These are phyloP conservation scores for Globia sparganii DNA, from an alignment of 2,888 invertebrate genomes.

Conservation along the genomic window DNA sequence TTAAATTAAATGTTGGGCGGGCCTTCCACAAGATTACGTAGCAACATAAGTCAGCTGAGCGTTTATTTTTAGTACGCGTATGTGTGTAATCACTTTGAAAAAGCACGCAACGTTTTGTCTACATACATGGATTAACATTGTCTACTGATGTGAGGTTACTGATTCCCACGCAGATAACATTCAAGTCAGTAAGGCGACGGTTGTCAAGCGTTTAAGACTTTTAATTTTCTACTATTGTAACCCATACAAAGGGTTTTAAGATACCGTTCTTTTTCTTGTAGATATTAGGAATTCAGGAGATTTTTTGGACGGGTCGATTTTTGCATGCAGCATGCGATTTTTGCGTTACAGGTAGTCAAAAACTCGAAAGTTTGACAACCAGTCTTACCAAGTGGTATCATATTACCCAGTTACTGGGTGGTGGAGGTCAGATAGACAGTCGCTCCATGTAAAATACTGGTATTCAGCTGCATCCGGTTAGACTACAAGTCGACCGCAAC, in stretches of 20 bases:
- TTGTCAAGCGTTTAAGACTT: constrained; percentile 35
- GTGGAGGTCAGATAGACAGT: too few species aligned
- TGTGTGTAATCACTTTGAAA: constrained; percentile 37
- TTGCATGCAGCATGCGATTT: background rate
- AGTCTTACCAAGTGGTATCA: background rate
- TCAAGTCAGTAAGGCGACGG: constrained; percentile 35
- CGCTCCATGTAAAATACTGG: too few species aligned
- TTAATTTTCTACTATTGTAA: constrained; percentile 19
- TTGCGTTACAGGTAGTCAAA: background rate
- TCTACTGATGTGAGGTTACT: constrained; percentile 25
- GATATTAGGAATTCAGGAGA: background rate
- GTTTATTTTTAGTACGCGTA: constrained; percentile 19
- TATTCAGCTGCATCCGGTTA: too few species aligned
- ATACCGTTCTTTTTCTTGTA: background rate
- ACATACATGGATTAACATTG: constrained; percentile 30
- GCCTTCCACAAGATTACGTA: background rate
- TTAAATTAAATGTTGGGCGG: background rate
- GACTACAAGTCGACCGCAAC: too few species aligned
- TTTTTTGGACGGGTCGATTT: background rate
- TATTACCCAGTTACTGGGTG: too few species aligned
- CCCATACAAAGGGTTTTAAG: background rate
- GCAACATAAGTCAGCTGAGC: background rate
- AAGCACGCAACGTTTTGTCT: constrained; percentile 49
- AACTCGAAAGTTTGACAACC: background rate
- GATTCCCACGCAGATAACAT: constrained; percentile 46